These are phyloP conservation scores for Cheracebus regulus DNA, from an alignment of 2,797 vertebrate genomes.

Conservation along the genomic window DNA sequence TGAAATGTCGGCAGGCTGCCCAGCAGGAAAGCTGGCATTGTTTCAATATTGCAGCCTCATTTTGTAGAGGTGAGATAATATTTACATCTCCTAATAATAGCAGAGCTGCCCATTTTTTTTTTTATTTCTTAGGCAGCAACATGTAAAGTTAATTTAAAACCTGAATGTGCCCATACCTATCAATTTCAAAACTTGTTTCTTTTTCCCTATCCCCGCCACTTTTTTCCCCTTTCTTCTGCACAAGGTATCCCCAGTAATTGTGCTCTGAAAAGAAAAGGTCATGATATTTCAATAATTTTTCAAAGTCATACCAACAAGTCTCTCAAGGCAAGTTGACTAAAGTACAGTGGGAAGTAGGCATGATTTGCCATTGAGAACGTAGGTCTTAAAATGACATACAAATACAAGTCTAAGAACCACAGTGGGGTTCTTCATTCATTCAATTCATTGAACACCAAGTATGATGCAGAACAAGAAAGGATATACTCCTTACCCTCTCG, in stretches of 20 bases:
- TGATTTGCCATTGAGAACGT: background rate
- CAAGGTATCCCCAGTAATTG: background rate
- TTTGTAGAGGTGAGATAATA: conserved; percentile 53
- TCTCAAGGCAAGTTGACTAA: background rate
- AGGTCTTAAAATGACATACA: background rate
- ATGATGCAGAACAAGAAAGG: background rate
- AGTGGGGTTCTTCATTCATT: background rate
- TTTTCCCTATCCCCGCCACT: background rate
- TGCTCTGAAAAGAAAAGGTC: conserved; percentile 49
- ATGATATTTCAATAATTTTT: conserved; percentile 54
- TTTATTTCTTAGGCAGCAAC: conserved; percentile 38
- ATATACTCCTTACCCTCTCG: background rate
- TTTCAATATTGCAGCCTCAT: conserved; percentile 55
- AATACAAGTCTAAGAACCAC: conserved; percentile 9
- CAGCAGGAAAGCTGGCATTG: conserved; percentile 38
- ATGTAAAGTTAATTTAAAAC: conserved; percentile 53
- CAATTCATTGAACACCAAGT: background rate
- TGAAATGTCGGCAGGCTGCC: conserved; percentile 62
- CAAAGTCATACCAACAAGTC: conserved; percentile 38
- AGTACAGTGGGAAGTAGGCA: conserved; percentile 10
- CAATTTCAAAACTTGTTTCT: conserved; percentile 1
- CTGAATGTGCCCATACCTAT: background rate
- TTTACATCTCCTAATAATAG: conserved; percentile 52
- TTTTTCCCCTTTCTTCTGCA: background rate
- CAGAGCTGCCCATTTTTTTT: conserved; percentile 8